Base-by-base conservation (phyloP, 2,113 vertebrate species). In the Ailuropoda melanoleuca region DNA sequence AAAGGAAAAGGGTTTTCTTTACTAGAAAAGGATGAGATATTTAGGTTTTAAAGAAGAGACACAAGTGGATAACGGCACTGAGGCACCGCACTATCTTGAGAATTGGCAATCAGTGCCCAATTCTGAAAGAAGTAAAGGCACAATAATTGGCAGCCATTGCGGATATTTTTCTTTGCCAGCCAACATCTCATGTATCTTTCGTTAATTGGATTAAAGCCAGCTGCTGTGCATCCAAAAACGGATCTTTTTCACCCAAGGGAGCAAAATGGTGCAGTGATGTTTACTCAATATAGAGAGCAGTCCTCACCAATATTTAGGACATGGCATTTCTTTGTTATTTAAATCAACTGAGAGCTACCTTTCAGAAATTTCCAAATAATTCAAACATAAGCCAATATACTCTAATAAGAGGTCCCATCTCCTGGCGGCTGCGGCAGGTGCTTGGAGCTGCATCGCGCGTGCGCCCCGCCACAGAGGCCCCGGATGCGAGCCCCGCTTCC, bases 391-490 rank as follows among this genome's bases (percentile, higher is more conserved):
- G 31, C 29, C 17, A 8, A 1, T 64, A 26, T 0, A 0, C 13
- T 60, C 9, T 34, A 4, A 26, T 0, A 1, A 1, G 46, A 86
- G 19, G 14, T 17, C 21, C 29, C 7, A 3, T 7, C 13, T 46
- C 18, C 37, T 4, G 21, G 55, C 15, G 48, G 1, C 15, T 0
- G 0, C 34, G 21, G 12, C 64, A 68, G n/a, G 19, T 46, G 43
- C 46, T 2, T 4, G 9, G 34, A 24, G 48, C 2, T 11, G 3
- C 18, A 4, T 2, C 6, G 4, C 17, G 6, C 19, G 4, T 15
- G 7, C 3, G 4, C n/a, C 50, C 0, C 1, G 1, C 8, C 8
- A 13, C 3, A 13, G 6, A 64, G 3, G 13, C 0, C 0, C 3
- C 1, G 5, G 11, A 5, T 6, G 0, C 0, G 4, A 1, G 3